A percentile compares a stretch with the other conserved stretches of the same genome.
Conservation (phyloP, 2,888 invertebrate species). For the Acanthosepion pharaonis region DNA sequence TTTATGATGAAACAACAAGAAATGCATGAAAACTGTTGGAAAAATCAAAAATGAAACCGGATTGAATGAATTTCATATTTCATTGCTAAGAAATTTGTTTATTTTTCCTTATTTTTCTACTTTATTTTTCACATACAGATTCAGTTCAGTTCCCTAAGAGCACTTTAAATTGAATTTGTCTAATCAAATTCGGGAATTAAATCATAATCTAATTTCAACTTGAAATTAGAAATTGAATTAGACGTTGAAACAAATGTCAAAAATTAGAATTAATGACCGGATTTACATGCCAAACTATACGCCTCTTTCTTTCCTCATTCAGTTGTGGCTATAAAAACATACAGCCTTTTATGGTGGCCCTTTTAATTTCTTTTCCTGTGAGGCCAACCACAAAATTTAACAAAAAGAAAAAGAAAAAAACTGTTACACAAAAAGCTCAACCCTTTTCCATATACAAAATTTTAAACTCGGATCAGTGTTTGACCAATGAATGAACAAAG, state of each 20-base stretch:
- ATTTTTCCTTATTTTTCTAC: not conserved
- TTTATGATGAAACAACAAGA: not conserved
- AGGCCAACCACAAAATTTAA: not conserved
- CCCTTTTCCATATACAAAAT: too few relatives aligned
- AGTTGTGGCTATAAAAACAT: not conserved
- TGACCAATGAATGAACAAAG: too few relatives aligned
- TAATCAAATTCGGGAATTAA: slow-evolving; percentile 10
- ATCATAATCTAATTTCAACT: slow-evolving; percentile 33
- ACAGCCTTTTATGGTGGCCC: not conserved
- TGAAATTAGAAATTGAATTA: slow-evolving; percentile 33
- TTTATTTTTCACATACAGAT: not conserved
- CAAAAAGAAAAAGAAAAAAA: not conserved
- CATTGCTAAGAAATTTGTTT: not conserved
- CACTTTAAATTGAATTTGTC: slow-evolving; percentile 23
- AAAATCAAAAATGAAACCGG: not conserved
- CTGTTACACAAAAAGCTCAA: too few relatives aligned
- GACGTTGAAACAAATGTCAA: slow-evolving; percentile 23
- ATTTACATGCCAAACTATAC: not conserved
- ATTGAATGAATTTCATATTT: not conserved
- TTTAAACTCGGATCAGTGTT: too few relatives aligned
- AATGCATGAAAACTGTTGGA: slow-evolving; percentile 21
- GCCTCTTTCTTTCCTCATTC: not conserved
- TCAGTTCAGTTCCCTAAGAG: slow-evolving; percentile 18
- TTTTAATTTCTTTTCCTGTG: not conserved
- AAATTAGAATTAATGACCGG: slow-evolving; percentile 33